Conservation (phyloP, 2,888 invertebrate genomes). For the Tipula unca region DNA sequence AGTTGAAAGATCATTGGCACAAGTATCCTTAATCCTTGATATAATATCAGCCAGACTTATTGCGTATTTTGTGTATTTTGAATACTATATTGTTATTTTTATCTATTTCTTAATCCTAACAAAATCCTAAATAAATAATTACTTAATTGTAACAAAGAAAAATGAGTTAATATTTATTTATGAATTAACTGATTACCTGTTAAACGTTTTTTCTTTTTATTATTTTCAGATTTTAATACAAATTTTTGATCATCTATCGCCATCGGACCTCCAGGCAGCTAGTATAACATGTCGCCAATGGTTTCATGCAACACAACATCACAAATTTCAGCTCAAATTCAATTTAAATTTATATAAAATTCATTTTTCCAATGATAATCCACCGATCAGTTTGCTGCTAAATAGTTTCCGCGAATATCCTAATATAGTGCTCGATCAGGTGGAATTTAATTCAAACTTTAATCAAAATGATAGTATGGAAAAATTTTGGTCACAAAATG, state of each 20-base stretch:
- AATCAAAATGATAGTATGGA: constrained; percentile 31
- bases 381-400: constrained; percentile 33
- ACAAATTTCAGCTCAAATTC: constrained; percentile 39
- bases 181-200: background rate
- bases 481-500: constrained; percentile 50
- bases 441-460: constrained; percentile 29
- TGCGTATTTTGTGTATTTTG: background rate
- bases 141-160: background rate
- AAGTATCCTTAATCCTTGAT: too few relatives aligned
- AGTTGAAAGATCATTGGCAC: too few relatives aligned
- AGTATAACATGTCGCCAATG: constrained; percentile 56
- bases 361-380: constrained; percentile 34
- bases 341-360: constrained; percentile 35
- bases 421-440: constrained; percentile 35
- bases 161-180: background rate
- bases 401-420: constrained; percentile 33
- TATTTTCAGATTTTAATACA: constrained; percentile 54
- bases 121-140: background rate
- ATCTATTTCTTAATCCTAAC: background rate
- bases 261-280: constrained; percentile 56
- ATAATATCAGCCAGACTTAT: too few relatives aligned
- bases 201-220: too few relatives aligned
- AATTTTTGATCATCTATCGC: constrained; percentile 53
- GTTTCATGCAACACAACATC: constrained; percentile 58
- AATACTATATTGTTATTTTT: background rate